Conservation (phyloP, 2,797 vertebrate species). For the Semotilus atromaculatus region DNA sequence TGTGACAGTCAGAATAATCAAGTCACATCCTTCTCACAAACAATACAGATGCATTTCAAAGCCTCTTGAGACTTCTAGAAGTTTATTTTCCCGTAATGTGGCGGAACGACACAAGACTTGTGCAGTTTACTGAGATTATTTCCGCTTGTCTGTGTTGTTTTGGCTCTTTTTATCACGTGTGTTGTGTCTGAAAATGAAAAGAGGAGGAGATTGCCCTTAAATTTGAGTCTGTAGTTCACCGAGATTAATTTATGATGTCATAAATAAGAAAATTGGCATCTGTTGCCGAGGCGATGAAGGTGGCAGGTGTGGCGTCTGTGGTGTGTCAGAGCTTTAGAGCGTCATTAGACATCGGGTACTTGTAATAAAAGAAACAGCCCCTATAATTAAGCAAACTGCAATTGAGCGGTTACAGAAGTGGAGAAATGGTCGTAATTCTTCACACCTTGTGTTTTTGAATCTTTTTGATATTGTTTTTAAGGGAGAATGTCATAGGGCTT, state of each 20-base stretch:
- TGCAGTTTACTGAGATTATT: conserved; percentile 4
- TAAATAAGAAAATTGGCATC: conserved; percentile 47
- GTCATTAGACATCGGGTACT: not conserved
- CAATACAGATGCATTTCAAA: conserved; percentile 5
- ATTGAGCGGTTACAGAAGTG: not conserved
- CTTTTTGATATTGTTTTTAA: not conserved
- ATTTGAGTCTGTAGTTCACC: conserved; percentile 35
- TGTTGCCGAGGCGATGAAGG: conserved; percentile 16
- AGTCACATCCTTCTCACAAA: not conserved
- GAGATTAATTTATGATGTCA: conserved; percentile 49
- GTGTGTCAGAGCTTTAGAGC: not conserved
- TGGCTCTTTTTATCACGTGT: not conserved
- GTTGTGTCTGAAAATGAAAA: not conserved
- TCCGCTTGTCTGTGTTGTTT: not conserved
- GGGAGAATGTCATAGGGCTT: too few species aligned
- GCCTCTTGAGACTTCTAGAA: not conserved
- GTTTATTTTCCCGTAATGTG: not conserved
- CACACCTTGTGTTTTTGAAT: not conserved
- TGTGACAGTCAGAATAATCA: not conserved
- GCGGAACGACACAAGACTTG: not conserved
- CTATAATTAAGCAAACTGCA: not conserved
- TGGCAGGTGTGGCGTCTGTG: conserved; percentile 34
- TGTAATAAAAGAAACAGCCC: not conserved
- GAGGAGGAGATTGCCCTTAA: not conserved
- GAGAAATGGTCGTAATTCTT: not conserved